phyloP scores from a whole-genome alignment of 1,140 invertebrate genomes.

The Brachionus manjavacas region DNA sequence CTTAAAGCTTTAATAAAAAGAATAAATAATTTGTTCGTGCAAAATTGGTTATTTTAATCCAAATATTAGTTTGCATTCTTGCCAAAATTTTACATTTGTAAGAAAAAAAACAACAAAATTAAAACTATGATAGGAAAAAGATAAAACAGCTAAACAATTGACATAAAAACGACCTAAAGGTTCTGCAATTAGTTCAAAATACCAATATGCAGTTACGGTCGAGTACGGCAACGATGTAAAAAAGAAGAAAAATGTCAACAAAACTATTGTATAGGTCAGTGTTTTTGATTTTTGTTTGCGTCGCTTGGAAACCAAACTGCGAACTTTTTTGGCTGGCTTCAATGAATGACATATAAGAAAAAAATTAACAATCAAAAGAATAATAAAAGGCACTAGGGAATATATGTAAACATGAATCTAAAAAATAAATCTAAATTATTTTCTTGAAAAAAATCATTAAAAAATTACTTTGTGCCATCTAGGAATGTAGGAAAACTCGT shows the following conservation, averaged over 20 bases:
- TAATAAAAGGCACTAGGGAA: not conserved
- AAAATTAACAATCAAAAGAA: not conserved
- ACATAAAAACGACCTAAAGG: not conserved
- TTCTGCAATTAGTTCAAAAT: not conserved
- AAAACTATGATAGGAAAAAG: constrained; percentile 5
- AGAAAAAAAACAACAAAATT: constrained; percentile 1
- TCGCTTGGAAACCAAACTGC: not conserved
- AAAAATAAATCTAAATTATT: not conserved
- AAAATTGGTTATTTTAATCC: not conserved
- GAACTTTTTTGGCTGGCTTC: not conserved
- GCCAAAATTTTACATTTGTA: constrained; percentile 12
- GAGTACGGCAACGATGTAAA: not conserved
- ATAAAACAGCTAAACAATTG: not conserved
- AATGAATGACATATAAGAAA: not conserved
- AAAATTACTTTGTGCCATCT: not conserved
- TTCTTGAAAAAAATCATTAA: not conserved
- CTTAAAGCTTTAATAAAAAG: too few relatives aligned
- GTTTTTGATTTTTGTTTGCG: constrained; percentile 34
- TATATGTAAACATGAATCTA: constrained; percentile 7
- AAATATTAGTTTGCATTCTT: not conserved
- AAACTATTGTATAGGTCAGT: not conserved
- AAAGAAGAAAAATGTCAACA: not conserved
- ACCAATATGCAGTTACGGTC: constrained; percentile 9
- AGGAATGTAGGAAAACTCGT: not conserved
- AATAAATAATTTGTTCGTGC: too few relatives aligned